Base-by-base conservation (phyloP, 2,797 vertebrate species). In the Ctenochaetus hawaiiensis region DNA sequence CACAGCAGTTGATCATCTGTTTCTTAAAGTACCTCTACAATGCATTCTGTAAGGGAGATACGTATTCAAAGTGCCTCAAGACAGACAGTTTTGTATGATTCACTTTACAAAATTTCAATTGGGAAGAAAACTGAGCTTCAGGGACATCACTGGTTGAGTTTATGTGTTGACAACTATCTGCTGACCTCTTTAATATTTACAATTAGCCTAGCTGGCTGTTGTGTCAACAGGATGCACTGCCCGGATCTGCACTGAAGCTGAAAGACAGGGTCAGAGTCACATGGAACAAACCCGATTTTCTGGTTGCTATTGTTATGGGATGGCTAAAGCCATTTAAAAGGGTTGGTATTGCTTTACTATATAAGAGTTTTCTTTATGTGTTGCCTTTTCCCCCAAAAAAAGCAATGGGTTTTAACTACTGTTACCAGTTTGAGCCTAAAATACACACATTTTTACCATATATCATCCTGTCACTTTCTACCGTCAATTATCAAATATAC, bases 181-280 rank as follows among this genome's bases (percentile, higher is more conserved):
- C 30, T 34, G 30, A 34, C 30, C 30, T 34, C 30, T 34, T 34
- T 6, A 34, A 34, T 34, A 34, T 34, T 34, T 3, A 34, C 30
- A 34, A 6, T 34, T 34, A 34, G 51, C 26, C 44, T 23, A 65
- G 69, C 49, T 37, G 43, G 23, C 41, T 79, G 53, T 80, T 86
- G 71, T 70, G 76, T 84, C 73, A 89, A 84, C 76, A 84, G 67
- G 74, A 80, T n/a, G 9, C 30, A 11, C 54, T 64, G 41, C 47
- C 48, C 5, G 43, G 72, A 81, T 65, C 13, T 53, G 23, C 53
- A 37, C 58, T 52, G 8, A 41, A 57, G 41, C 47, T 52, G 20
- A 75, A 57, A 10, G 37, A 52, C 22, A 16, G 5, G 4, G 9
- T 67, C 30, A 8, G 17, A 74, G 70, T 78, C 73, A 81, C 17